Evolutionary conservation across 2,113 vertebrate genomes (phyloP), one percentile per base, ranked within the genome.

Genomic region (Galbula dea): DNA sequence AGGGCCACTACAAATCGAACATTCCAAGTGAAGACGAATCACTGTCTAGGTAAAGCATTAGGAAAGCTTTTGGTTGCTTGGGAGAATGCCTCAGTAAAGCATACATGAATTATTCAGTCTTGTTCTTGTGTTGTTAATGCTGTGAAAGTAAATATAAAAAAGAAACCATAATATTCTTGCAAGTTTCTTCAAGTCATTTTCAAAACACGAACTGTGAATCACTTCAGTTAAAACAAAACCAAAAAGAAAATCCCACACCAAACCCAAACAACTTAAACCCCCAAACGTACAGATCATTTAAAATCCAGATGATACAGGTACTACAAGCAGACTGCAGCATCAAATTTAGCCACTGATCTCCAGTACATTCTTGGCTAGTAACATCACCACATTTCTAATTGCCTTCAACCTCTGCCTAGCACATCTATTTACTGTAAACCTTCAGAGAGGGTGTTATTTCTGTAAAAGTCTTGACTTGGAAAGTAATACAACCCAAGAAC

Each of bases 61-160:
- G 57, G 80, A 93, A 92, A 90, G 62, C 29, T 90, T 80, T 82
- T 68, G 77, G 45, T 69, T 92, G 75, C 54, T 68, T 74, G 61
- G 48, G 80, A 95, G 49, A 69, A 95, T 34, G 39, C 13, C 24
- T 89, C 59, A 69, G 46, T 88, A 80, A 85, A 93, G 54, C 19
- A 88, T 11, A 59, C 51, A 93, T 78, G 10, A 96, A 96, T 96
- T 93, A 96, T 95, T 94, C 76, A 95, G 39, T 67, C 37, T 32
- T 23, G 4, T 59, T n/a, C 59, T 88, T 80, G 51, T 55, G 36
- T 51, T 63, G 61, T 72, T 94, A 92, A 74, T 59, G 65, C n/a
- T 89, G 46, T 90, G 76, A 85, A 93, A 91, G 55, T 74, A 91
- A 88, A 88, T n/a, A 16, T 10, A 54, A 55, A 79, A 41, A 34